phyloP scores from a whole-genome alignment of 2,888 invertebrate genomes.

The Panorpa germanica region DNA sequence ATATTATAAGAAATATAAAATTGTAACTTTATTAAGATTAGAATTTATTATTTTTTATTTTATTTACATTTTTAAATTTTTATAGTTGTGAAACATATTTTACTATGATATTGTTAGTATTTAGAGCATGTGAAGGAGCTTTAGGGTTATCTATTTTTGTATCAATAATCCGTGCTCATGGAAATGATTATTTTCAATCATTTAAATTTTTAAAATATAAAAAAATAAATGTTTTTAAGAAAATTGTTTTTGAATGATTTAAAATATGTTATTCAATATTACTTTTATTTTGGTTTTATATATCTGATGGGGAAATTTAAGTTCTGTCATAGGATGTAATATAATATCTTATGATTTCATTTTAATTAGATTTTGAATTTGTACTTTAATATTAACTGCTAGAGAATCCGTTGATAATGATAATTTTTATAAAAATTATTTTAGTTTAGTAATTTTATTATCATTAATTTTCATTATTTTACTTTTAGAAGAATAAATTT shows the following conservation, averaged over 20 bases:
- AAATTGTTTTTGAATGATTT: slow-evolving; percentile 32
- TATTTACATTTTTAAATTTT: slow-evolving; percentile 27
- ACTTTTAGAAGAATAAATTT: slow-evolving; percentile 37
- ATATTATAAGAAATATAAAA: too few species aligned
- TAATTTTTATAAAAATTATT: slow-evolving; percentile 28
- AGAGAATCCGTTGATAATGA: slow-evolving; percentile 28
- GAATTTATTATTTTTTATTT: slow-evolving; percentile 34
- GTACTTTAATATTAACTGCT: slow-evolving; percentile 34
- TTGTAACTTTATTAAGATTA: slow-evolving; percentile 36
- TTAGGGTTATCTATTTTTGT: slow-evolving; percentile 42
- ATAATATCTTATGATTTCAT: slow-evolving; percentile 32
- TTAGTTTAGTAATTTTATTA: slow-evolving; percentile 30
- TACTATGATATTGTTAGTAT: slow-evolving; percentile 37
- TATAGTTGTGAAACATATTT: slow-evolving; percentile 31
- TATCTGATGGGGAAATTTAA: slow-evolving; percentile 22
- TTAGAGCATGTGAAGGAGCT: slow-evolving; percentile 43
- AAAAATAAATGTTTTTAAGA: slow-evolving; percentile 31
- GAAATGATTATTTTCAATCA: slow-evolving; percentile 41
- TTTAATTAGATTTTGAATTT: slow-evolving; percentile 39
- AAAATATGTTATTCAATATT: slow-evolving; percentile 29
- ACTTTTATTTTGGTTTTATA: slow-evolving; percentile 25
- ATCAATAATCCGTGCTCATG: slow-evolving; percentile 37
- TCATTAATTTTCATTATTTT: slow-evolving; percentile 33
- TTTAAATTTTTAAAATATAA: slow-evolving; percentile 38
- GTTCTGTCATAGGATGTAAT: slow-evolving; percentile 30